Conservation (phyloP, 2,888 invertebrate species). For the Ormyrus labotus region DNA sequence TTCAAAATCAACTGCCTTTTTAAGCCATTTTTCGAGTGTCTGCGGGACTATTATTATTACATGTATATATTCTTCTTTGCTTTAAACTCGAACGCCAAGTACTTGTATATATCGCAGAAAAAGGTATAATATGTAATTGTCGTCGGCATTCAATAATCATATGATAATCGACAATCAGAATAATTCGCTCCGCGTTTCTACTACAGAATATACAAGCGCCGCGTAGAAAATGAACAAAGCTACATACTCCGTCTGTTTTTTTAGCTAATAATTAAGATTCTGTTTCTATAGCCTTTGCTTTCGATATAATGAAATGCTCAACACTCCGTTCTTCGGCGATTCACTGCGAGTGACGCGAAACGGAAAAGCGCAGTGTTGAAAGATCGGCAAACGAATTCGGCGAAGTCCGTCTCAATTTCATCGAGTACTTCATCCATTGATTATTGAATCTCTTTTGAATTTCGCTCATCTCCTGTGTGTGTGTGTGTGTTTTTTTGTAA, state of each 20-base stretch:
- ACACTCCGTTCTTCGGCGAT: slow-evolving; percentile 40
- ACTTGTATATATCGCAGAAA: slow-evolving; percentile 8
- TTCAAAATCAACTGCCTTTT: slow-evolving; percentile 66
- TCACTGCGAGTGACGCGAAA: slow-evolving; percentile 32
- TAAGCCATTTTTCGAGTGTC: slow-evolving; percentile 57
- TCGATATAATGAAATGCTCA: slow-evolving; percentile 35
- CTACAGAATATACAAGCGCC: slow-evolving; percentile 59
- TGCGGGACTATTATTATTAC: slow-evolving; percentile 49
- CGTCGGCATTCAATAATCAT: neutral
- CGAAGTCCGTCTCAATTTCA: slow-evolving; percentile 41
- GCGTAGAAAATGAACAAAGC: slow-evolving; percentile 61
- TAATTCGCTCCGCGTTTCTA: slow-evolving; percentile 17
- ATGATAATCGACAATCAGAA: neutral
- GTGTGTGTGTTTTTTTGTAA: no score
- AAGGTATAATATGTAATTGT: neutral
- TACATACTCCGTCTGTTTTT: slow-evolving; percentile 54
- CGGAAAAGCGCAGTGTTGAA: slow-evolving; percentile 24
- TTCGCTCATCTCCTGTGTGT: slow-evolving; percentile 42
- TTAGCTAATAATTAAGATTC: slow-evolving; percentile 22
- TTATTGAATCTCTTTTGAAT: slow-evolving; percentile 35
- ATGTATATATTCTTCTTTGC: neutral
- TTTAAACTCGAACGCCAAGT: slow-evolving; percentile 4
- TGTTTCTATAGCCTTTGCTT: slow-evolving; percentile 27
- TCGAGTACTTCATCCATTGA: slow-evolving; percentile 28
- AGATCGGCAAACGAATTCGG: slow-evolving; percentile 17